Percentiles rank a stretch among this genome's conserved stretches.
Evolutionary conservation across 2,888 invertebrate species (phyloP).

Genomic region (Chloroclysta siterata): DNA sequence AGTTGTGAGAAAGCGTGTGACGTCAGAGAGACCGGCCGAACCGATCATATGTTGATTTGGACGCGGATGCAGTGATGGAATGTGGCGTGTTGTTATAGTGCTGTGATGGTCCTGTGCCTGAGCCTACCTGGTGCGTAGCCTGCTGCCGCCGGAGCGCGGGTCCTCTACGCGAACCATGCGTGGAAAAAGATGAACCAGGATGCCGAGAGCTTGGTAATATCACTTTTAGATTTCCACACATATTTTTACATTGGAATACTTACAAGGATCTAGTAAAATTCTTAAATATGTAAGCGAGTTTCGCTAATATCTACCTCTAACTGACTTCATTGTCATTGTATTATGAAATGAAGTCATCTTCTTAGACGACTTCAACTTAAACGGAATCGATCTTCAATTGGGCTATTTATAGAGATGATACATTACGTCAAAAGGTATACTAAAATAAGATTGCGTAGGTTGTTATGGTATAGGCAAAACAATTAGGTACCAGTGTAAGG

Average conservation of each 20-base stretch:
- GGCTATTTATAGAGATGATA: constrained; percentile 77
- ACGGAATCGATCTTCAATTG: constrained; percentile 51
- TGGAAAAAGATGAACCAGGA: constrained; percentile 89
- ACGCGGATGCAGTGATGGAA: constrained; percentile 85
- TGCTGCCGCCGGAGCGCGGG: constrained; percentile 72
- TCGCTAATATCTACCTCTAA: neutral
- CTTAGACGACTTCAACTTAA: constrained; percentile 42
- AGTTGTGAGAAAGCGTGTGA: constrained; percentile 80
- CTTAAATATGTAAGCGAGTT: neutral
- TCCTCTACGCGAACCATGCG: constrained; percentile 84
- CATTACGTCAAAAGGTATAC: constrained; percentile 45
- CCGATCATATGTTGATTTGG: constrained; percentile 79
- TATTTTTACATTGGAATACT: constrained; percentile 31
- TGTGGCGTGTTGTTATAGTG: constrained; percentile 80
- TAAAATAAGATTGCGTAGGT: constrained; percentile 31
- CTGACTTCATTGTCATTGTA: too few relatives aligned
- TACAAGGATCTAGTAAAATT: neutral
- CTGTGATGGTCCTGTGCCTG: constrained; percentile 74
- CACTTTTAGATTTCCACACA: constrained; percentile 61
- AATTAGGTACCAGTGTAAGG: too few relatives aligned
- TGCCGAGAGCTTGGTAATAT: constrained; percentile 89
- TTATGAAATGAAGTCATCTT: neutral
- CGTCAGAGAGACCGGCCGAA: constrained; percentile 77
- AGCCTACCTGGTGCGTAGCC: constrained; percentile 68
- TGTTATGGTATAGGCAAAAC: neutral